phyloP scores from a whole-genome alignment of 2,113 vertebrate species.

The Aix galericulata region DNA sequence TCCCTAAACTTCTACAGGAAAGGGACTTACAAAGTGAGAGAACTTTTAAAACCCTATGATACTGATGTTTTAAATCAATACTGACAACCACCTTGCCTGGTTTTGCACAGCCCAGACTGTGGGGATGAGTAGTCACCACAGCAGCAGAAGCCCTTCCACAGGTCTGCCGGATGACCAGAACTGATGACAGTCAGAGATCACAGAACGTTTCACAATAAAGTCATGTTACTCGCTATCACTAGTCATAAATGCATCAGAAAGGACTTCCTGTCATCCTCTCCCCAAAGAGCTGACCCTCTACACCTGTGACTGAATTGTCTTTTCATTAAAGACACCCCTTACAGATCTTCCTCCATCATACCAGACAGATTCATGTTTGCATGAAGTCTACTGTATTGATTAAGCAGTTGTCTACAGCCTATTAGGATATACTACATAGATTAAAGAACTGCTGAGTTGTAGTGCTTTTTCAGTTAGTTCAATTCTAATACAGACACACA shows the following conservation, averaged over 20 bases:
- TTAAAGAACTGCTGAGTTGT: background rate
- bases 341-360: background rate
- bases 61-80: background rate
- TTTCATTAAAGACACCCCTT: background rate
- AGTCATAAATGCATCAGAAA: background rate
- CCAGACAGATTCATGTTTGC: background rate
- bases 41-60: background rate
- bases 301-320: background rate
- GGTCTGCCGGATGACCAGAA: background rate
- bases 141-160: background rate
- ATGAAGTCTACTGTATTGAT: background rate
- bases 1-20: background rate
- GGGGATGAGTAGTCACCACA: background rate
- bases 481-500: background rate
- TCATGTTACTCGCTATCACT: background rate
- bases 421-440: background rate
- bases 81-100: background rate
- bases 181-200: background rate
- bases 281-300: background rate
- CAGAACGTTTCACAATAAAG: slow-evolving; percentile 19
- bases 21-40: background rate
- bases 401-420: background rate
- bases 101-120: background rate
- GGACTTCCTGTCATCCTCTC: background rate
- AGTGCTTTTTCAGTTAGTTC: background rate